These are phyloP conservation scores for Siderastrea radians DNA, from an alignment of 92 coral and sea anemone genomes.

Conservation along the genomic window DNA sequence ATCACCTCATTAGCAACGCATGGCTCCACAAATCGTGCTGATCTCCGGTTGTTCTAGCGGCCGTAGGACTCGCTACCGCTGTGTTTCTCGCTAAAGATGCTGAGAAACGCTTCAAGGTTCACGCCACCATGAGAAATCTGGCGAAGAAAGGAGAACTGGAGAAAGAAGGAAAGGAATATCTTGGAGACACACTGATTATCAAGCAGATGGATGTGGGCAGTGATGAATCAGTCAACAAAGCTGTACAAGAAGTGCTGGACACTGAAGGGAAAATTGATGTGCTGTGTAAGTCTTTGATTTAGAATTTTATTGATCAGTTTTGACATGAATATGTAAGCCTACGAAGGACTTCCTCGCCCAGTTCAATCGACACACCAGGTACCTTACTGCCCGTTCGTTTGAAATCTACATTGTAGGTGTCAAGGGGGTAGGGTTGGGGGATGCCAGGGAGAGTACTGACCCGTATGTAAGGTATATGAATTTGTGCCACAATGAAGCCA, in stretches of 20 bases:
- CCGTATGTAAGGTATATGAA: too few species aligned
- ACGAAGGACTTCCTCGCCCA: too few species aligned
- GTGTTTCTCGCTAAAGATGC: slow-evolving; percentile 88
- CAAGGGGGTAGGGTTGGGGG: too few species aligned
- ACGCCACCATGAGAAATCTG: slow-evolving; percentile 95
- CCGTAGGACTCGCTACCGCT: slow-evolving; percentile 87
- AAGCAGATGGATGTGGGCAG: slow-evolving; percentile 87
- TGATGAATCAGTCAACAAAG: slow-evolving; percentile 82
- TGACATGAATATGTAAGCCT: not conserved
- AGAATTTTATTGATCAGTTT: not conserved
- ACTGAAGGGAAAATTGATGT: slow-evolving; percentile 89
- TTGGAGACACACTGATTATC: slow-evolving; percentile 78
- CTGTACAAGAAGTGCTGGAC: slow-evolving; percentile 78
- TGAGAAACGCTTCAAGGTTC: slow-evolving; percentile 92
- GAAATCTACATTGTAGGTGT: too few species aligned
- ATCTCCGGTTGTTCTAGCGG: slow-evolving; percentile 98
- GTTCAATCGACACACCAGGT: too few species aligned
- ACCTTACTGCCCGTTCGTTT: too few species aligned
- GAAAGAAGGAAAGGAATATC: slow-evolving; percentile 75
- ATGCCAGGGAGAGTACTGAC: too few species aligned
- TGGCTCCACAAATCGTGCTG: slow-evolving; percentile 82
- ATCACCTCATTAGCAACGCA: not conserved
- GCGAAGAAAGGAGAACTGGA: slow-evolving; percentile 82
- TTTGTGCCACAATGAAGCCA: too few species aligned
- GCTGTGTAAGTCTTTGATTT: slow-evolving; percentile 19